These are phyloP conservation scores for Gallinago paraguaiae DNA, from an alignment of 2,113 vertebrate species.

Conservation along the genomic window DNA sequence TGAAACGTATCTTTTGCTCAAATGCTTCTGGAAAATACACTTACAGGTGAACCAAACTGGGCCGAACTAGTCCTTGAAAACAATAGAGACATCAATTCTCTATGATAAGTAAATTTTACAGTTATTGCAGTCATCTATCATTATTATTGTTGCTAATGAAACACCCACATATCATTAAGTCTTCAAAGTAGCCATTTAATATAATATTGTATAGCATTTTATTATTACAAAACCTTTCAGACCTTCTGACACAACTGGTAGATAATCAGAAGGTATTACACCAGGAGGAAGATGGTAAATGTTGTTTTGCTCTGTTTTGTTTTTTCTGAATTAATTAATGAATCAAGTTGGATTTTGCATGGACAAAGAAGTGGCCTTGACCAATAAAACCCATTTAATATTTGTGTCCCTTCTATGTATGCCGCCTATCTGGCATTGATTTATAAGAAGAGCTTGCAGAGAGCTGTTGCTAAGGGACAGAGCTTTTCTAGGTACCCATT, in stretches of 20 bases:
- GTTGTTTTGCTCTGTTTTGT: background rate
- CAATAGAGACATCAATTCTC: background rate
- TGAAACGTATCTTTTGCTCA: background rate
- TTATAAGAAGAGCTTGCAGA: slow-evolving; percentile 15
- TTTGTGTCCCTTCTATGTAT: background rate
- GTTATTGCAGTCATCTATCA: background rate
- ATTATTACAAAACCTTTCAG: background rate
- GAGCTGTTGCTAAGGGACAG: slow-evolving; percentile 64
- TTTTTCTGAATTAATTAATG: background rate
- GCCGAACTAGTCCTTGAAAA: background rate
- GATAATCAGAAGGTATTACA: background rate
- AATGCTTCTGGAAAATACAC: background rate
- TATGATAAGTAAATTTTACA: background rate
- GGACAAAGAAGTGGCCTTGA: background rate
- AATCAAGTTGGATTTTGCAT: background rate
- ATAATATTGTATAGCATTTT: background rate
- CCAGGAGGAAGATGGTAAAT: background rate
- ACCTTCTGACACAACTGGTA: background rate
- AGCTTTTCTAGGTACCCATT: slow-evolving; percentile 18
- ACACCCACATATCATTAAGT: background rate
- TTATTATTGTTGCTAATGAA: background rate
- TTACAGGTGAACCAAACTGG: background rate
- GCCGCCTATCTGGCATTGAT: slow-evolving; percentile 13
- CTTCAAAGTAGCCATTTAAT: background rate
- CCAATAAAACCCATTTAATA: background rate